Percentiles rank a stretch among this genome's conserved stretches.
Conservation (phyloP, 2,888 invertebrate species). For the Heliothis peltigera region DNA sequence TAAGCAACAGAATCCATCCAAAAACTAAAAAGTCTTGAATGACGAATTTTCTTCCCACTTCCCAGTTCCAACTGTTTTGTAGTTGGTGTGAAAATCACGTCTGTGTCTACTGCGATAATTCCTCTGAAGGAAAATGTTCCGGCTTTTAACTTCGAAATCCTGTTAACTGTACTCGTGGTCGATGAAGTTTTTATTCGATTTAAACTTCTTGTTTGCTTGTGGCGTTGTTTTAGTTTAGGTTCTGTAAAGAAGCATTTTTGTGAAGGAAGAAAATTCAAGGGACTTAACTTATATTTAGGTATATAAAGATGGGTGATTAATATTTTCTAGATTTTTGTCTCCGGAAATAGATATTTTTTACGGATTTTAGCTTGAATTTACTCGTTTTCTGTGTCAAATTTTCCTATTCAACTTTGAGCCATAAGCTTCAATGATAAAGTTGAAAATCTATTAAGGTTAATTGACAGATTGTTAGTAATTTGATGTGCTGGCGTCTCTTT, state of each 20-base stretch:
- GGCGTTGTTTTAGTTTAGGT: slow-evolving; percentile 21
- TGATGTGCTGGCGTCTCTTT: too few relatives aligned
- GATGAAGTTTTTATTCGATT: slow-evolving; percentile 47
- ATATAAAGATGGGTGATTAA: too few relatives aligned
- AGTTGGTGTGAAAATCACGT: slow-evolving; percentile 16
- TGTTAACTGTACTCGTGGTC: slow-evolving; percentile 34
- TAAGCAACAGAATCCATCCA: neutral
- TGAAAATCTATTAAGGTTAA: too few relatives aligned
- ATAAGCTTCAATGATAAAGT: too few relatives aligned
- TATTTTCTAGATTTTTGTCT: too few relatives aligned
- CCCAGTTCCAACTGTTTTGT: neutral
- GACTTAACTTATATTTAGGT: neutral
- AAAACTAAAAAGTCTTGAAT: slow-evolving; percentile 4
- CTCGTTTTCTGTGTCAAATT: too few relatives aligned
- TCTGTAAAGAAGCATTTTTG: neutral
- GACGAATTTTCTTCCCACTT: neutral
- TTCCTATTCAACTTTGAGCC: too few relatives aligned
- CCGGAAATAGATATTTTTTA: too few relatives aligned
- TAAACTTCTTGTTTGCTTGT: slow-evolving; percentile 28
- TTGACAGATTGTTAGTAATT: too few relatives aligned
- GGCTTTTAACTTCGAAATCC: slow-evolving; percentile 28
- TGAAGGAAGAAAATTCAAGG: neutral
- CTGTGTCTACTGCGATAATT: slow-evolving; percentile 31
- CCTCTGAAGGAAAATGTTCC: slow-evolving; percentile 26
- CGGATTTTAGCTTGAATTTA: too few relatives aligned